phyloP scores from a whole-genome alignment of 2,113 vertebrate genomes.

The Eublepharis macularius region DNA sequence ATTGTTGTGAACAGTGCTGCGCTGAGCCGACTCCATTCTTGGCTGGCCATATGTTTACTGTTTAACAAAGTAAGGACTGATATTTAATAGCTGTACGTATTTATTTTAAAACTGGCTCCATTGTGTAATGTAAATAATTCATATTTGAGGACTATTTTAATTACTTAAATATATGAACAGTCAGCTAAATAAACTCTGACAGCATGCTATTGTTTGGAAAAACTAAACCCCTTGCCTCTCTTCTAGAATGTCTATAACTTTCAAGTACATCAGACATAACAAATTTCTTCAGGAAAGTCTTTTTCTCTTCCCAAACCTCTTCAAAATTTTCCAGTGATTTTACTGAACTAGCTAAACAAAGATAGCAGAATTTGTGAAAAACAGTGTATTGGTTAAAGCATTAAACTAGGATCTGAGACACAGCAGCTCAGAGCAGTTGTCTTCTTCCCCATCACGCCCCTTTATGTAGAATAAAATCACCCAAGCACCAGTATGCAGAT shows the following conservation, averaged over 20 bases:
- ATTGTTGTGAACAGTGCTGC: slow-evolving; percentile 29
- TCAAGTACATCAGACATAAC: slow-evolving; percentile 13
- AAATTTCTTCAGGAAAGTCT: neutral
- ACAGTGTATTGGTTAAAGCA: no score
- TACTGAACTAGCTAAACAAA: neutral
- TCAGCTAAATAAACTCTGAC: slow-evolving; percentile 37
- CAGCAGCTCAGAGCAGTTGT: no score
- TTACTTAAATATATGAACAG: slow-evolving; percentile 44
- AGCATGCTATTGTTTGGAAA: slow-evolving; percentile 35
- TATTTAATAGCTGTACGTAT: slow-evolving; percentile 53
- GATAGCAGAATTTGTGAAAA: no score
- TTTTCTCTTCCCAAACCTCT: neutral
- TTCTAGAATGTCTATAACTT: slow-evolving; percentile 23
- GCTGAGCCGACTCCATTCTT: slow-evolving; percentile 42
- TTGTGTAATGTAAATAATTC: neutral
- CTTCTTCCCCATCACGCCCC: no score
- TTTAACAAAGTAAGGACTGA: slow-evolving; percentile 49
- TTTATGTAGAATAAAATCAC: no score
- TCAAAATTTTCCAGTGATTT: neutral
- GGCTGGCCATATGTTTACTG: slow-evolving; percentile 36
- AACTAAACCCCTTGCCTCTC: slow-evolving; percentile 56
- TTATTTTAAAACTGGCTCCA: slow-evolving; percentile 38
- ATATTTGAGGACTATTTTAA: slow-evolving; percentile 49
- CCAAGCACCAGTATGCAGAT: no score
- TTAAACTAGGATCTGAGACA: no score